These are phyloP conservation scores for Grammatotria lemairii DNA, from an alignment of 2,113 vertebrate genomes.

Conservation along the genomic window DNA sequence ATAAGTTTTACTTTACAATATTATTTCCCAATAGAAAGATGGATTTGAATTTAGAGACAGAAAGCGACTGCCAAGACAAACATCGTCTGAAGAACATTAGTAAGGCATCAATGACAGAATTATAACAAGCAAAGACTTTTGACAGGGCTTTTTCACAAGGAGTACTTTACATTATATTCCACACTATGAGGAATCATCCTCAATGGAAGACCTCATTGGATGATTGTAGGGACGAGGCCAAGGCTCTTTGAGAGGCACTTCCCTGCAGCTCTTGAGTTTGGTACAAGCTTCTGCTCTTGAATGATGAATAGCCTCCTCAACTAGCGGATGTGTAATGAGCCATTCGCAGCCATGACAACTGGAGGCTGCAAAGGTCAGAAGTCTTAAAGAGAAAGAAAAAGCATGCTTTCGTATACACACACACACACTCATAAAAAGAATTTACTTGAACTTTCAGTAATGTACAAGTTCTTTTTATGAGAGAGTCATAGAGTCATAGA, in stretches of 20 bases:
- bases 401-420: background rate
- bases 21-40: background rate
- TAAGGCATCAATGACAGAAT: conserved; percentile 58
- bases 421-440: background rate
- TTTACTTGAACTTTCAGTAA: background rate
- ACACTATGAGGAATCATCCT: conserved; percentile 13
- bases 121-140: conserved; percentile 38
- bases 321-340: conserved; percentile 61
- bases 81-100: background rate
- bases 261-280: conserved; percentile 50
- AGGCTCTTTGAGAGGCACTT: conserved; percentile 48
- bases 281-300: conserved; percentile 64
- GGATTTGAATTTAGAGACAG: background rate
- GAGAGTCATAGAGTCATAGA: background rate
- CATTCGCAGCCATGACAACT: conserved; percentile 78
- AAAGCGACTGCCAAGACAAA: background rate
- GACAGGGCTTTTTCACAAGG: conserved; percentile 24
- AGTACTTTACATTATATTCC: conserved; percentile 41
- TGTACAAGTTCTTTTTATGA: background rate
- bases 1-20: background rate
- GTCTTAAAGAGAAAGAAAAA: background rate
- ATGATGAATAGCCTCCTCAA: conserved; percentile 70
- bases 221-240: conserved; percentile 58
- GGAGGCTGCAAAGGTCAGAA: conserved; percentile 29
- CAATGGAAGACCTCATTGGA: conserved; percentile 56